Conservation (phyloP, 2,113 vertebrate species). For the Hemiscyllium ocellatum region DNA sequence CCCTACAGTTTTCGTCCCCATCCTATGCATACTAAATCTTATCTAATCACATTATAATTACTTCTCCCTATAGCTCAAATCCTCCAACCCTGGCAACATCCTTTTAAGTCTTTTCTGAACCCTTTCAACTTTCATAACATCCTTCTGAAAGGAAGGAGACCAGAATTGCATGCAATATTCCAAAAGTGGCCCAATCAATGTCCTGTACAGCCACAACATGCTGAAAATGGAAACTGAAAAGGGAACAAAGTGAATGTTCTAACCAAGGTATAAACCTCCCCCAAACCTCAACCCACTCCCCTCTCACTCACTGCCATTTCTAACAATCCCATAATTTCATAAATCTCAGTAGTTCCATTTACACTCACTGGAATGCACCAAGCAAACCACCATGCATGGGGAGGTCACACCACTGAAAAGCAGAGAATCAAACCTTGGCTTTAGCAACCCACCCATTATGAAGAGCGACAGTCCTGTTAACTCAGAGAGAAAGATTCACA, state of each 20-base stretch:
- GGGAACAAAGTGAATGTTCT: background rate
- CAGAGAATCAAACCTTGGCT: background rate
- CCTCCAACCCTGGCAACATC: too few species aligned
- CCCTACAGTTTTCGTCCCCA: too few species aligned
- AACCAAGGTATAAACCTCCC: background rate
- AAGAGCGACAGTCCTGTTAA: background rate
- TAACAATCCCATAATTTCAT: background rate
- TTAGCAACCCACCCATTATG: background rate
- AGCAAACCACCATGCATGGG: background rate
- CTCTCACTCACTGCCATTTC: background rate
- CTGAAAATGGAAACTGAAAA: background rate
- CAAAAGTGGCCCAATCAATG: too few species aligned
- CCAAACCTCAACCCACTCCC: background rate
- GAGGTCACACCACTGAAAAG: background rate
- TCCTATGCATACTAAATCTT: too few species aligned
- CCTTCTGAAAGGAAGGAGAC: too few species aligned
- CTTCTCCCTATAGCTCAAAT: too few species aligned
- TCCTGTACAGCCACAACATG: background rate
- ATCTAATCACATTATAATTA: too few species aligned
- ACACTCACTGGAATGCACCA: background rate
- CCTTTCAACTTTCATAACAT: too few species aligned
- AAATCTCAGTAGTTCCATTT: background rate
- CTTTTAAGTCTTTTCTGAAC: too few species aligned
- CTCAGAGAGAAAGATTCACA: background rate
- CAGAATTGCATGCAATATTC: too few species aligned